Conservation (phyloP, 1,140 invertebrate species). For the Holotrichia oblita region DNA sequence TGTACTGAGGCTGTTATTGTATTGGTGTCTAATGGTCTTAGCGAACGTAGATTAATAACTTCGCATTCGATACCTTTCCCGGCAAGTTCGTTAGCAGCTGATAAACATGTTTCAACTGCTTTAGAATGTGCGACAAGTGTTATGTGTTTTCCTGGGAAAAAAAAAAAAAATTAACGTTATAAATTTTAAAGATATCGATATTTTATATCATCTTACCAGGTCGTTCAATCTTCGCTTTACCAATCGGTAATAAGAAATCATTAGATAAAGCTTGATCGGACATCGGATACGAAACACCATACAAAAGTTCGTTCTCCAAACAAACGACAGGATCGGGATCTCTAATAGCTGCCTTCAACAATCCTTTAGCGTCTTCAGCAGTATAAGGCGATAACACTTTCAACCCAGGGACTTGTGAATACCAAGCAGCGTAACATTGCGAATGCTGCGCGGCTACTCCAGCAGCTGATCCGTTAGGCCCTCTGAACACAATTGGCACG, state of each 20-base stretch:
- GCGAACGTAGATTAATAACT: constrained; percentile 95
- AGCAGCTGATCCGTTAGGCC: constrained; percentile 97
- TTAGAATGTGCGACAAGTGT: constrained; percentile 94
- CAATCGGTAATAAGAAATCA: constrained; percentile 95
- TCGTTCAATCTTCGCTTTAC: constrained; percentile 94
- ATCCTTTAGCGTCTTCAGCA: constrained; percentile 92
- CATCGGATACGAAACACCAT: constrained; percentile 91
- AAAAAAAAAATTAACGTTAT: constrained; percentile 40
- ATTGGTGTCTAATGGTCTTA: constrained; percentile 92
- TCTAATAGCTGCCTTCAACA: constrained; percentile 94
- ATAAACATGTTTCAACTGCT: constrained; percentile 85
- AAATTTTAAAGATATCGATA: constrained; percentile 36
- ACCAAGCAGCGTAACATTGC: constrained; percentile 99
- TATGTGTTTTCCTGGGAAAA: constrained; percentile 85
- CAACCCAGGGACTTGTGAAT: constrained; percentile 94
- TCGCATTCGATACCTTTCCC: constrained; percentile 90
- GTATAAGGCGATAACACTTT: constrained; percentile 94
- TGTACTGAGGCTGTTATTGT: constrained; percentile 89
- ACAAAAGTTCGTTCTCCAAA: constrained; percentile 97
- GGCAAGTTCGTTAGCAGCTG: constrained; percentile 89
- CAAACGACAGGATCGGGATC: constrained; percentile 97
- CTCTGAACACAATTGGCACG: constrained; percentile 97
- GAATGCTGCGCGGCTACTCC: constrained; percentile 99
- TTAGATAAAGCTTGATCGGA: constrained; percentile 89
- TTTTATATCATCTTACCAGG: constrained; percentile 63